A percentile compares a stretch with the other conserved stretches of the same genome.
Evolutionary conservation across 2,888 invertebrate genomes (phyloP).

Genomic region (Papilio elwesi): DNA sequence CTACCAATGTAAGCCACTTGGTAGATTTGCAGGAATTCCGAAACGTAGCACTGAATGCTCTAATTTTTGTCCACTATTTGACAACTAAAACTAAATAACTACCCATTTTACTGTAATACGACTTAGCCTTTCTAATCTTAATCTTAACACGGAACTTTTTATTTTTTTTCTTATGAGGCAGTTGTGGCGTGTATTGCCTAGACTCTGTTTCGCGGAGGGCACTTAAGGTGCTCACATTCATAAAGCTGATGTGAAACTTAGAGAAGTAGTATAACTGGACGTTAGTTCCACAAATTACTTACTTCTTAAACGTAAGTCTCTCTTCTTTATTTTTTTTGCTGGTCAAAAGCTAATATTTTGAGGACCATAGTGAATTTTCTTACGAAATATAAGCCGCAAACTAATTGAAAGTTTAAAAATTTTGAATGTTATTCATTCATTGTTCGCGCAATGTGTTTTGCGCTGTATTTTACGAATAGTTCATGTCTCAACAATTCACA

Average conservation of each 20-base stretch:
- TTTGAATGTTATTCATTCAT: background rate
- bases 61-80: too few species aligned
- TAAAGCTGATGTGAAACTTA: constrained; percentile 1
- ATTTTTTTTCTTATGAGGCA: background rate
- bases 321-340: too few species aligned
- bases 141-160: background rate
- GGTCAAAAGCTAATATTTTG: too few species aligned
- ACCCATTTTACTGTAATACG: background rate
- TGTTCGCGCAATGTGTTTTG: background rate
- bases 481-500: background rate
- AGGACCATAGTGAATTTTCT: background rate
- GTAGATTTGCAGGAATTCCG: too few species aligned
- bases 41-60: too few species aligned
- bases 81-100: too few species aligned
- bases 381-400: background rate
- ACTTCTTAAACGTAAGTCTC: too few species aligned
- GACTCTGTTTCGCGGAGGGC: background rate
- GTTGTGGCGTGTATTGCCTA: constrained; percentile 9
- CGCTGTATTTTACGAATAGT: background rate
- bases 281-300: too few species aligned
- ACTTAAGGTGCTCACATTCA: background rate
- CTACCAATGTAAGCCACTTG: too few species aligned
- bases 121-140: background rate
- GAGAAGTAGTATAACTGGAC: background rate
- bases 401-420: too few species aligned